Evolutionary conservation across 2,113 vertebrate genomes (phyloP).

Genomic region (Argyrosomus japonicus): DNA sequence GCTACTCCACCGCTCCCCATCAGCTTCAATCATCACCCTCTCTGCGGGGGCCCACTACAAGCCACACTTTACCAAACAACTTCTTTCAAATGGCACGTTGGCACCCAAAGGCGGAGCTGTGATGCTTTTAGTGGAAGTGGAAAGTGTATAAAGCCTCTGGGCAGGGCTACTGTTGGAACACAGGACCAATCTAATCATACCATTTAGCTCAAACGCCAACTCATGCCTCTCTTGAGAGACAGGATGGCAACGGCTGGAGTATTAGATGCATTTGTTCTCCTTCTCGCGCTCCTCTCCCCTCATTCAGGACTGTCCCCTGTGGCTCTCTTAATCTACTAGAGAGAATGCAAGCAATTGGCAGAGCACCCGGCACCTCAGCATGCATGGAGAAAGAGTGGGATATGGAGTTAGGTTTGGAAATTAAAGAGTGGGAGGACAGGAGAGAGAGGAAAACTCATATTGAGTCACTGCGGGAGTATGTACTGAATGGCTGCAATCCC

Average conservation of each 20-base stretch:
- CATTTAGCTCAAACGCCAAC: conserved; percentile 62
- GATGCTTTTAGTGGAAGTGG: conserved; percentile 61
- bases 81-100: conserved; percentile 46
- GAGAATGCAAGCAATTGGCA: conserved; percentile 34
- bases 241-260: conserved; percentile 20
- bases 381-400: conserved; percentile 19
- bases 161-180: conserved; percentile 36
- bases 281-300: conserved; percentile 17
- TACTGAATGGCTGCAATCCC: conserved; percentile 59
- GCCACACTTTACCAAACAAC: conserved; percentile 61
- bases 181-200: conserved; percentile 66
- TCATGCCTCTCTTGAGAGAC: conserved; percentile 44
- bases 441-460: conserved; percentile 43
- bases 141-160: conserved; percentile 26
- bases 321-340: conserved; percentile 72
- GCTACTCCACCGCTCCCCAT: conserved; percentile 44
- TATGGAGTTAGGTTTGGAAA: conserved; percentile 35
- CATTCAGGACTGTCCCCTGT: conserved; percentile 52
- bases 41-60: conserved; percentile 44
- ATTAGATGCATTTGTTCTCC: conserved; percentile 59
- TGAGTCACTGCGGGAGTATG: conserved; percentile 47
- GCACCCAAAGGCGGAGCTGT: conserved; percentile 39
- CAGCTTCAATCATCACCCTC: conserved; percentile 65
- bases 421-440: conserved; percentile 38
- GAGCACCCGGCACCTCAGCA: conserved; percentile 25